Evolutionary conservation across 2,797 vertebrate genomes (phyloP).

Genomic region (Darevskia mixta): DNA sequence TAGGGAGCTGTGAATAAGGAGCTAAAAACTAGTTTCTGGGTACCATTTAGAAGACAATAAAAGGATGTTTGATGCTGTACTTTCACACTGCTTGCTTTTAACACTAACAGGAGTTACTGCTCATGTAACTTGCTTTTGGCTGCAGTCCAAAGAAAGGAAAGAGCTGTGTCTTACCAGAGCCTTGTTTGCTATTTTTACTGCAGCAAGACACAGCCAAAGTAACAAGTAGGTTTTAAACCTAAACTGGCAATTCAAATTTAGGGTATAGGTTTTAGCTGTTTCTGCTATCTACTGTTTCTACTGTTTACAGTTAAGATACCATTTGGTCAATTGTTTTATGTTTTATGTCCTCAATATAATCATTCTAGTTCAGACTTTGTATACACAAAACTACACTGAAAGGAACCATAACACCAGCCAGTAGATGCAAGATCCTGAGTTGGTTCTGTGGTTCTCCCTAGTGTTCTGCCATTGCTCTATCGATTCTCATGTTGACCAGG

Average conservation of each 20-base stretch:
- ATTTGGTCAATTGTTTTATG: not conserved
- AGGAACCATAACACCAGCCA: not conserved
- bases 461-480: not conserved
- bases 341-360: not conserved
- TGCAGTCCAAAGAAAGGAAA: not conserved
- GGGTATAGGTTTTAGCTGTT: not conserved
- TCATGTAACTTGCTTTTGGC: not conserved
- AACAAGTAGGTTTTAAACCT: not conserved
- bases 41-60: not conserved
- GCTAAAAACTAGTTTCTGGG: not conserved
- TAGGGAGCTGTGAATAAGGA: slow-evolving; percentile 4
- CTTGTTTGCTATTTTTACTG: not conserved
- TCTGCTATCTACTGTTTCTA: not conserved
- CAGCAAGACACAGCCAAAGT: not conserved
- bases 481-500: not conserved
- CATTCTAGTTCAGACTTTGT: not conserved
- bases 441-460: not conserved
- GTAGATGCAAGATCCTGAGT: not conserved
- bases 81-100: not conserved
- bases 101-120: not conserved
- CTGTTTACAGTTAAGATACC: not conserved
- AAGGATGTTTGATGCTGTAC: not conserved
- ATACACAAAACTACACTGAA: not conserved
- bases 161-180: not conserved
- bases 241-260: not conserved